Conservation (phyloP, 1,140 invertebrate species). For the Bombus turneri region DNA sequence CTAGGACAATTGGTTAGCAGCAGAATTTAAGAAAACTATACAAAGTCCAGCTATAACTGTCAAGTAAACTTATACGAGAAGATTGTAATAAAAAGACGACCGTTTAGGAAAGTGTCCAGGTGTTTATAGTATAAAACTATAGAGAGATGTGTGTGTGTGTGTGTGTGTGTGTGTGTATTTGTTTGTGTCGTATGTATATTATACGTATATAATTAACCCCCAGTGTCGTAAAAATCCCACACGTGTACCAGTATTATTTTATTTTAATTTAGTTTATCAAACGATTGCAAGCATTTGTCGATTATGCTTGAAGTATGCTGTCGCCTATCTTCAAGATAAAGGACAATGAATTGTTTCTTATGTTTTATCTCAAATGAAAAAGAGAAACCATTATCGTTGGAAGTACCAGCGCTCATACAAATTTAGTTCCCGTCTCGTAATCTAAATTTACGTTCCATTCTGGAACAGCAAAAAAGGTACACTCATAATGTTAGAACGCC, state of each 20-base stretch:
- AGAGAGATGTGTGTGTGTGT: background rate
- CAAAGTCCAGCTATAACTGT: background rate
- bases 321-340: slow-evolving; percentile 22
- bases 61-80: background rate
- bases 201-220: background rate
- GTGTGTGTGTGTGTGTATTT: no score
- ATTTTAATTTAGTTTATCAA: slow-evolving; percentile 21
- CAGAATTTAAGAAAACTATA: background rate
- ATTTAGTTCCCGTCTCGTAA: slow-evolving; percentile 28
- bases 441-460: slow-evolving; percentile 35
- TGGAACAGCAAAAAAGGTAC: slow-evolving; percentile 40
- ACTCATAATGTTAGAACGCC: slow-evolving; percentile 33
- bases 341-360: slow-evolving; percentile 29
- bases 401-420: slow-evolving; percentile 39
- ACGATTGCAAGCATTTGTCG: slow-evolving; percentile 22
- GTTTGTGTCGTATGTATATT: background rate
- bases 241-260: slow-evolving; percentile 10
- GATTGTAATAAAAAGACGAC: background rate
- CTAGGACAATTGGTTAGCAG: background rate
- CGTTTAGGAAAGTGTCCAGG: background rate
- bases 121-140: slow-evolving; percentile 3
- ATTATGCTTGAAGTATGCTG: slow-evolving; percentile 30
- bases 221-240: slow-evolving; percentile 34
- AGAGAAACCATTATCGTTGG: slow-evolving; percentile 26
- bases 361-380: background rate